Conservation (phyloP, 1,140 invertebrate genomes). For the Hypsibius dujardini region DNA sequence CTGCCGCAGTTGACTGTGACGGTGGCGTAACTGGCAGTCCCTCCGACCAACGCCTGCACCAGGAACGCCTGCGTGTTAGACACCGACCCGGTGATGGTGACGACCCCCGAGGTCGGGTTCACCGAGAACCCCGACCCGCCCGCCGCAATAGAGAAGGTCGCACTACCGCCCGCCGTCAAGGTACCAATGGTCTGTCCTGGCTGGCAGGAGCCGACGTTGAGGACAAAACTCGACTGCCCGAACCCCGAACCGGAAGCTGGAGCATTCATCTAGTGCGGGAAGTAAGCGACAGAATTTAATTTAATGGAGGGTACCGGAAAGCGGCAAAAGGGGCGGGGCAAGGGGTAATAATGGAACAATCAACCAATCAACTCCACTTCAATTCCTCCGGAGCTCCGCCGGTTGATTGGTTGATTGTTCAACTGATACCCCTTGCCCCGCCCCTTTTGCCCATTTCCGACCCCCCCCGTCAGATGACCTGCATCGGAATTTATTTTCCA, state of each 20-base stretch:
- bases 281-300: background rate
- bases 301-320: background rate
- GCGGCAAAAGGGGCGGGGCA: too few species aligned
- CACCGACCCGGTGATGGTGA: background rate
- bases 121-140: constrained; percentile 2
- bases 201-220: background rate
- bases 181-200: background rate
- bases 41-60: background rate
- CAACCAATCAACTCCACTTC: too few species aligned
- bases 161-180: background rate
- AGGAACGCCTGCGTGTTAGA: background rate
- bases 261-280: background rate
- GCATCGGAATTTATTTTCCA: too few species aligned
- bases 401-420: too few species aligned
- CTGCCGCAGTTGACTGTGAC: background rate
- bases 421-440: too few species aligned
- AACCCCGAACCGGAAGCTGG: background rate
- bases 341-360: too few species aligned
- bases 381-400: too few species aligned
- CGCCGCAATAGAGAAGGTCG: background rate
- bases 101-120: background rate
- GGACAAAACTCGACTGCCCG: background rate
- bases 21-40: background rate
- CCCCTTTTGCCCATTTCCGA: too few species aligned
- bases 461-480: too few species aligned